Evolutionary conservation across 1,140 invertebrate genomes (phyloP).

Genomic region (Agraylea sexmaculata): DNA sequence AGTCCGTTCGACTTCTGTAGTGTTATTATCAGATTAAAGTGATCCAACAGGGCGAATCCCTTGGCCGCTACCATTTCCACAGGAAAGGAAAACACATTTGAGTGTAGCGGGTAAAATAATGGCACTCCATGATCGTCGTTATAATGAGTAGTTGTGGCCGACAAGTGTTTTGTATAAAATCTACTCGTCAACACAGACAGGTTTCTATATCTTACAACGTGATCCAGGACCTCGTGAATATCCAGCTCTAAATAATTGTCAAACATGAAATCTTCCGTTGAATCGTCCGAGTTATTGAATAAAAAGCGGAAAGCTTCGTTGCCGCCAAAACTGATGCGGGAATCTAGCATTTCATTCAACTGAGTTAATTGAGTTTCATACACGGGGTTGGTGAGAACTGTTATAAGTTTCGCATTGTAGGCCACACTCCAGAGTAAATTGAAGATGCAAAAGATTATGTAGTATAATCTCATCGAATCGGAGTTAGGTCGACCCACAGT

Average conservation of each 20-base stretch:
- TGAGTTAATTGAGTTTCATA: slow-evolving; percentile 18
- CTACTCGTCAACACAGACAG: slow-evolving; percentile 17
- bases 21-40: slow-evolving; percentile 12
- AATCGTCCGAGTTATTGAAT: slow-evolving; percentile 19
- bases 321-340: slow-evolving; percentile 16
- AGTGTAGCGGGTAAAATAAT: slow-evolving; percentile 10
- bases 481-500: slow-evolving; percentile 12
- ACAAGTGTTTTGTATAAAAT: slow-evolving; percentile 15
- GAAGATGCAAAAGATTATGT: slow-evolving; percentile 16
- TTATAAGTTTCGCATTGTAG: slow-evolving; percentile 19
- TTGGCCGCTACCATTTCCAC: slow-evolving; percentile 18
- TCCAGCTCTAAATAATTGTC: slow-evolving; percentile 15
- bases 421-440: slow-evolving; percentile 17
- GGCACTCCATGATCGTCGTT: slow-evolving; percentile 17
- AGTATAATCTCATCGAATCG: slow-evolving; percentile 17
- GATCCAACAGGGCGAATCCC: slow-evolving; percentile 17
- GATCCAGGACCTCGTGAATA: slow-evolving; percentile 17
- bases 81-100: slow-evolving; percentile 19
- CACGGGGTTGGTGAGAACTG: slow-evolving; percentile 14
- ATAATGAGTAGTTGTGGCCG: slow-evolving; percentile 13
- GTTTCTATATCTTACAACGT: slow-evolving; percentile 17
- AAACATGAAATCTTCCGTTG: slow-evolving; percentile 13
- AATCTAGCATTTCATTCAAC: slow-evolving; percentile 11
- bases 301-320: slow-evolving; percentile 16
- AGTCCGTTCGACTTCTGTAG: slow-evolving; percentile 15